Conservation (phyloP, 1,140 invertebrate genomes). For the Hestina assimilis region DNA sequence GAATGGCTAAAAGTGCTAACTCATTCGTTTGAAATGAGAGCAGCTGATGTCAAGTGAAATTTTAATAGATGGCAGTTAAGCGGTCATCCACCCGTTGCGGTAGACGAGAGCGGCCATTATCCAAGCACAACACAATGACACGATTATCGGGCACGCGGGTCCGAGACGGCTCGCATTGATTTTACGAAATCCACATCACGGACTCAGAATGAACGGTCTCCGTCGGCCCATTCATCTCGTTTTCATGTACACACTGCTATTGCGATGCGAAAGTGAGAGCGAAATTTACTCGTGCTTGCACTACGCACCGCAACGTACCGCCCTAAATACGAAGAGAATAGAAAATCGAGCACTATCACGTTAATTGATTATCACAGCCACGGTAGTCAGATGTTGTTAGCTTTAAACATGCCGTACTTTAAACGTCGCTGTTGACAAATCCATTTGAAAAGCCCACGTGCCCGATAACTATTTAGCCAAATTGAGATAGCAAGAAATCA, state of each 20-base stretch:
- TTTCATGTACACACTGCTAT: constrained; percentile 74
- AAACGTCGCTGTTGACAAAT: too few relatives aligned
- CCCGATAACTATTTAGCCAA: too few relatives aligned
- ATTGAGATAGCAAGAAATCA: too few relatives aligned
- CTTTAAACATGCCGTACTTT: neutral
- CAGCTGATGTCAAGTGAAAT: constrained; percentile 52
- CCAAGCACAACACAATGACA: constrained; percentile 65
- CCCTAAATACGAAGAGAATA: constrained; percentile 70
- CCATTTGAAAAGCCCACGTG: too few relatives aligned
- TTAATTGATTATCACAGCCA: constrained; percentile 49
- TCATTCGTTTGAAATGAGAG: constrained; percentile 21
- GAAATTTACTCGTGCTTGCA: constrained; percentile 69
- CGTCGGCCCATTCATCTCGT: constrained; percentile 75
- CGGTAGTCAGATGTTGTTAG: neutral
- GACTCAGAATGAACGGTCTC: constrained; percentile 68
- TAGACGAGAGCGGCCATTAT: constrained; percentile 55
- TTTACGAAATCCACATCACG: constrained; percentile 75
- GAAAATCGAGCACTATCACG: constrained; percentile 52
- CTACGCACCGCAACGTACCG: constrained; percentile 64
- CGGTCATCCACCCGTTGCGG: constrained; percentile 51
- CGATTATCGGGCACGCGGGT: constrained; percentile 60
- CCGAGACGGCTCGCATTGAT: constrained; percentile 70
- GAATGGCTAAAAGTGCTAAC: constrained; percentile 1
- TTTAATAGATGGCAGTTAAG: constrained; percentile 57
- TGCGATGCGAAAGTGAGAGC: constrained; percentile 76